Evolutionary conservation across 2,113 vertebrate genomes (phyloP).

Genomic region (Mirounga angustirostris): DNA sequence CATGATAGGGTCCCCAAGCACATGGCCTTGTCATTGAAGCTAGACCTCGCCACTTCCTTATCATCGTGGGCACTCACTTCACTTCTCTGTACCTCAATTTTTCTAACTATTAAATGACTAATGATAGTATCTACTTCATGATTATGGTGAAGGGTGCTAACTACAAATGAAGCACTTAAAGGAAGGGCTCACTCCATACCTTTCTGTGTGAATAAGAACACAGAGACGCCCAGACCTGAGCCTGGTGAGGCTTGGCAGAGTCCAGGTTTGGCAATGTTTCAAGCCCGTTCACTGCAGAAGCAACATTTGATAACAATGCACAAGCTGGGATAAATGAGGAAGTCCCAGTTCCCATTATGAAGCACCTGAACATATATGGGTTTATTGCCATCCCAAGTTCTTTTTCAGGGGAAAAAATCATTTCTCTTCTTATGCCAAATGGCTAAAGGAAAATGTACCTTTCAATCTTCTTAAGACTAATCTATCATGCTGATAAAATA

Average conservation of each 20-base stretch:
- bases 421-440: background rate
- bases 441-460: background rate
- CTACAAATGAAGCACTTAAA: background rate
- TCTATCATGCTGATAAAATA: background rate
- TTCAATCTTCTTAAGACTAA: slow-evolving; percentile 32
- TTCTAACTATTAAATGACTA: background rate
- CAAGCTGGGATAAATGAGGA: background rate
- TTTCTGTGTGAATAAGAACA: background rate
- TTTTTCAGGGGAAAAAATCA: background rate
- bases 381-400: background rate
- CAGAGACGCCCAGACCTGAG: background rate
- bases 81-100: background rate
- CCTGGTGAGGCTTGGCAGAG: no score
- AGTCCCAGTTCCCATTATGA: background rate
- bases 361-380: background rate
- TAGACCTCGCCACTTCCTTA: background rate
- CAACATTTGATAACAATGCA: background rate
- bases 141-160: background rate
- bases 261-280: background rate
- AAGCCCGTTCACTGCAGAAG: background rate
- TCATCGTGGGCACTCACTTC: background rate
- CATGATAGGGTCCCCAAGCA: accelerated
- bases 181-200: background rate
- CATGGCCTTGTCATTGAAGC: background rate
- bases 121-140: background rate